Percentiles rank a stretch among this genome's conserved stretches.
Conservation (phyloP, 64 coral and sea anemone species). For the Actinia tenebrosa region DNA sequence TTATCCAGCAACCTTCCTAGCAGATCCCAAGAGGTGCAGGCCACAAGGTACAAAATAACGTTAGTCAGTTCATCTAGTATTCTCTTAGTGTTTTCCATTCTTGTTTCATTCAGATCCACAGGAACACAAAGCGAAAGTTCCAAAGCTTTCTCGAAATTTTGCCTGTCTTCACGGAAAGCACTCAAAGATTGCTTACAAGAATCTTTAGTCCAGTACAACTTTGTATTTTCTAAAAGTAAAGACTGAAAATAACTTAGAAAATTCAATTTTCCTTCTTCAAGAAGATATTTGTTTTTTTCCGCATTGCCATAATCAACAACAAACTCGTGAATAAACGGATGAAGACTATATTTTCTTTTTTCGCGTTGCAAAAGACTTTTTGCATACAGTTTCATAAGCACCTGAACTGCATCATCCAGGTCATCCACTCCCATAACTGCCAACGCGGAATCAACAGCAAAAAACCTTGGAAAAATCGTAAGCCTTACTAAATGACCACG, state of each 20-base stretch:
- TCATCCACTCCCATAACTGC: neutral
- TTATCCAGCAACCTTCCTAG: neutral
- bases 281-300: neutral
- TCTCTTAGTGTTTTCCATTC: neutral
- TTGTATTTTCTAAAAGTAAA: neutral
- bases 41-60: neutral
- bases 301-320: neutral
- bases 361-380: neutral
- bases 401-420: neutral
- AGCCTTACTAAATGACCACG: neutral
- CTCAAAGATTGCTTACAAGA: conserved; percentile 34
- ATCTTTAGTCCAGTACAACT: conserved; percentile 8
- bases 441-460: neutral
- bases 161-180: conserved; percentile 33
- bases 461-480: neutral
- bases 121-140: neutral
- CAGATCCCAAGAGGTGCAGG: neutral
- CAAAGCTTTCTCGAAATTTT: conserved; percentile 37
- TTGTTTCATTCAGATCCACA: neutral
- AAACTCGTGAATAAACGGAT: neutral
- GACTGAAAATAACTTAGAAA: neutral
- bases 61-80: neutral
- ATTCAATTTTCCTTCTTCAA: neutral
- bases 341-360: neutral
- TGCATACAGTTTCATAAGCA: neutral